Evolutionary conservation across 2,113 vertebrate species (phyloP), one percentile per base, ranked within the genome.

Genomic region (Aspiorhynchus laticeps): DNA sequence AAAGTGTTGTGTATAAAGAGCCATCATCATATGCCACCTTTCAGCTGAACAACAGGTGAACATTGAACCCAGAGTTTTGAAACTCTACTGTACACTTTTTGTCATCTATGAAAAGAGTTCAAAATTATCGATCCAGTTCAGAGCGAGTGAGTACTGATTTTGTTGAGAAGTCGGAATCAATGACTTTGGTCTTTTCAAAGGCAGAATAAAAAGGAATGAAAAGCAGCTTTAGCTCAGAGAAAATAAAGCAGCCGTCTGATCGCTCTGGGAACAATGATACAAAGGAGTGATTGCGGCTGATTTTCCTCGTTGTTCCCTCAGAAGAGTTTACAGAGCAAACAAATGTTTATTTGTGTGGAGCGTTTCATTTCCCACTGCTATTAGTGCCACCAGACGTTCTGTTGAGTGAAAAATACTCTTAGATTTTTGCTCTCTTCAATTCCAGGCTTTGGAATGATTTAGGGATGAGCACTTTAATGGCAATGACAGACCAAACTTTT

Each of bases 51-150:
- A 75, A 67, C 41, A 56, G 61, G 73, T 84, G 81, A 69, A 71
- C 76, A 84, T 14, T n/a, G 74, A 76, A 74, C 43, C 26, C 48
- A 86, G 81, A 65, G 59, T 86, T 84, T 63, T 28, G 46, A 26
- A 59, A 83, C 63, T 33, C 15, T 51, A 31, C 7, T 38, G 48
- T 83, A 33, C 59, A 77, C 33, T 73, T 78, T 53, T 65, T 53
- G 17, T 74, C 81, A 24, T 87, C 83, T 53, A 67, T 88, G 82
- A 87, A 71, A 80, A 67, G 86, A 82, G 76, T 63, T 41, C 83
- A 86, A 86, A 88, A 88, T 89, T 59, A 56, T 90, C 83, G 85
- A 91, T 89, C 79, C 86, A 65, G 88, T 87, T 89, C 86, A 88
- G 59, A 87, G 73, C 46, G 79, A 85, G 48, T 51, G 82, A 80